These are phyloP conservation scores for Cyanistes caeruleus DNA, from an alignment of 2,113 vertebrate species.

Conservation along the genomic window DNA sequence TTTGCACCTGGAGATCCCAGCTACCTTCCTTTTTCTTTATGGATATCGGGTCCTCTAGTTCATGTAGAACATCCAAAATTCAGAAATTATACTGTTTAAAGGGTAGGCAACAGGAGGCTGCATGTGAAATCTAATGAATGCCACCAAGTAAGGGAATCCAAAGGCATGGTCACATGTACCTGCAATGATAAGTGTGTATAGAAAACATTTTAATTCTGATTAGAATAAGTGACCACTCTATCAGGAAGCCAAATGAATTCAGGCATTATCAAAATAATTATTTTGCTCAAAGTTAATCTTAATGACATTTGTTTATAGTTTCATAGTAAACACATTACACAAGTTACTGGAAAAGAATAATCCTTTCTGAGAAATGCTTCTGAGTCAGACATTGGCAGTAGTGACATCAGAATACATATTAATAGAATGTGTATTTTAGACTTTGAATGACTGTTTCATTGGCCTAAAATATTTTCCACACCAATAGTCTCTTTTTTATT, in stretches of 20 bases:
- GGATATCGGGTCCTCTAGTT: background rate
- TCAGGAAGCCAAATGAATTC: background rate
- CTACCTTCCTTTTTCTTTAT: background rate
- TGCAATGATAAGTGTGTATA: background rate
- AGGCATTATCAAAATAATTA: background rate
- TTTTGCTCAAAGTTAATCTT: background rate
- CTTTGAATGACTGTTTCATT: slow-evolving; percentile 55
- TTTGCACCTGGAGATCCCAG: background rate
- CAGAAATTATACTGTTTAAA: background rate
- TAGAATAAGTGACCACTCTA: background rate
- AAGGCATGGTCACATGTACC: background rate
- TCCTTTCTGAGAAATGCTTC: slow-evolving; percentile 62
- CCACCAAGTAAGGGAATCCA: background rate
- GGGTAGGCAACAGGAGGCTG: background rate
- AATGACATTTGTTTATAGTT: slow-evolving; percentile 37
- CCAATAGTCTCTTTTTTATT: slow-evolving; percentile 26
- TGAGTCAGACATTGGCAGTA: slow-evolving; percentile 52
- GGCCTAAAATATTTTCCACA: slow-evolving; percentile 45
- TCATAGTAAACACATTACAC: slow-evolving; percentile 34
- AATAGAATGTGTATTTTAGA: slow-evolving; percentile 65
- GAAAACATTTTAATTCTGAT: background rate
- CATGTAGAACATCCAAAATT: background rate
- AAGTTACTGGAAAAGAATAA: slow-evolving; percentile 57
- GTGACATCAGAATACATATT: slow-evolving; percentile 58
- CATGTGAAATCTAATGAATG: background rate